These are phyloP conservation scores for Poecilia latipinna DNA, from an alignment of 2,113 vertebrate species.

Conservation along the genomic window DNA sequence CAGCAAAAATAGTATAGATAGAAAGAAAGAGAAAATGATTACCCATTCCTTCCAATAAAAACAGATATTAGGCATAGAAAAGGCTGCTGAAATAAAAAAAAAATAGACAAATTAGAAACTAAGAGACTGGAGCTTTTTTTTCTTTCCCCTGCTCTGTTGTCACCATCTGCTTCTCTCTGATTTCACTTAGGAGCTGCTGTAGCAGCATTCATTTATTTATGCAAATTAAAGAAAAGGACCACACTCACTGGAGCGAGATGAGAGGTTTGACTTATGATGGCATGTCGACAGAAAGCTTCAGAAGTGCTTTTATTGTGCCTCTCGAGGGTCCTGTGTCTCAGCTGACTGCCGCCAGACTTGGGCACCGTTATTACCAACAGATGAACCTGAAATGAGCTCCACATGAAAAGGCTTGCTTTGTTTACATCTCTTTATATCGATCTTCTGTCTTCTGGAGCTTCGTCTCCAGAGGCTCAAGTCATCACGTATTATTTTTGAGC, in stretches of 20 bases:
- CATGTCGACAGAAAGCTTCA: constrained; percentile 29
- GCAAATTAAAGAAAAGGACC: constrained; percentile 44
- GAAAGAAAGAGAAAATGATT: neutral
- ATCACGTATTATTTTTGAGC: constrained; percentile 25
- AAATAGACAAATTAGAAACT: neutral
- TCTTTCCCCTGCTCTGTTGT: neutral
- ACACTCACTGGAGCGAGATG: constrained; percentile 15
- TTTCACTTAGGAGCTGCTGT: constrained; percentile 25
- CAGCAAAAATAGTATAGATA: neutral
- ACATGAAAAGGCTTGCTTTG: constrained; percentile 29
- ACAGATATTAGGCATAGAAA: neutral
- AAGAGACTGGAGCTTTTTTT: neutral
- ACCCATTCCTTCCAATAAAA: neutral
- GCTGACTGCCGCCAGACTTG: constrained; percentile 13
- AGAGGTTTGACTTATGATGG: constrained; percentile 16
- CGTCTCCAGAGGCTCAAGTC: constrained; percentile 2
- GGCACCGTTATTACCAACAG: constrained; percentile 25
- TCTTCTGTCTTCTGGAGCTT: neutral
- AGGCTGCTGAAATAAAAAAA: neutral
- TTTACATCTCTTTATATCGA: constrained; percentile 1
- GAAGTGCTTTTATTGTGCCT: constrained; percentile 28
- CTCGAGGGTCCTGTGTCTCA: constrained; percentile 6
- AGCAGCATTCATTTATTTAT: constrained; percentile 26
- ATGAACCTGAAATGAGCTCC: constrained; percentile 35
- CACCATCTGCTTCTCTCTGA: neutral